Percentiles rank a stretch among this genome's conserved stretches.
phyloP scores from a whole-genome alignment of 2,797 vertebrate species.

The Pseudochaenichthys georgianus region DNA sequence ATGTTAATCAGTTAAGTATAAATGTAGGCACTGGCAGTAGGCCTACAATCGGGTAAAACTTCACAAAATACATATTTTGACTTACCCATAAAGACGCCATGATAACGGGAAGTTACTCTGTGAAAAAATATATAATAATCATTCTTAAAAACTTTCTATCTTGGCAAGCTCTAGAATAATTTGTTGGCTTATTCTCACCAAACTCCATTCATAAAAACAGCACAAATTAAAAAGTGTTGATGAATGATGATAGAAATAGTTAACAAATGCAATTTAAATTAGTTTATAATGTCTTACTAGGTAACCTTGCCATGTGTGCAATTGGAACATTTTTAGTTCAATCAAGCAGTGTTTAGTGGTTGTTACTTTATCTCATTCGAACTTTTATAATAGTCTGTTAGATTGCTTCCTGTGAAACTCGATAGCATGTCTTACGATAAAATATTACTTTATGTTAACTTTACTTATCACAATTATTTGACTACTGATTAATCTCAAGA shows the following conservation, averaged over 20 bases:
- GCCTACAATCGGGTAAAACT: background rate
- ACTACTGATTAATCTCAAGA: too few species aligned
- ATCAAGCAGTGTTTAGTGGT: background rate
- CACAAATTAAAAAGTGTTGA: background rate
- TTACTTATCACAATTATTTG: too few species aligned
- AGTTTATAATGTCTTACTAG: too few species aligned
- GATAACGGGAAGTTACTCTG: conserved; percentile 23
- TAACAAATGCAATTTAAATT: background rate
- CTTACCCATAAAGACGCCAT: conserved; percentile 75
- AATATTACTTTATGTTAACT: too few species aligned
- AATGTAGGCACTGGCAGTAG: background rate
- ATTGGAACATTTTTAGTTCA: background rate
- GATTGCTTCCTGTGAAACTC: too few species aligned
- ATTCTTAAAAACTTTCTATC: background rate
- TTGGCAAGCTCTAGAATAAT: too few species aligned
- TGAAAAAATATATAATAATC: background rate
- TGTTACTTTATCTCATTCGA: background rate
- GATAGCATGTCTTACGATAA: too few species aligned
- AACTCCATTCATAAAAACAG: background rate
- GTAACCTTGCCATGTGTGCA: background rate
- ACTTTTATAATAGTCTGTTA: background rate
- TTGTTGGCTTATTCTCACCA: background rate
- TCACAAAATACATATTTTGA: background rate
- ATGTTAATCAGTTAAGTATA: background rate
- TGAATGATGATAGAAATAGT: too few species aligned